These are phyloP conservation scores for Willisornis vidua DNA, from an alignment of 2,113 vertebrate species.

Conservation along the genomic window DNA sequence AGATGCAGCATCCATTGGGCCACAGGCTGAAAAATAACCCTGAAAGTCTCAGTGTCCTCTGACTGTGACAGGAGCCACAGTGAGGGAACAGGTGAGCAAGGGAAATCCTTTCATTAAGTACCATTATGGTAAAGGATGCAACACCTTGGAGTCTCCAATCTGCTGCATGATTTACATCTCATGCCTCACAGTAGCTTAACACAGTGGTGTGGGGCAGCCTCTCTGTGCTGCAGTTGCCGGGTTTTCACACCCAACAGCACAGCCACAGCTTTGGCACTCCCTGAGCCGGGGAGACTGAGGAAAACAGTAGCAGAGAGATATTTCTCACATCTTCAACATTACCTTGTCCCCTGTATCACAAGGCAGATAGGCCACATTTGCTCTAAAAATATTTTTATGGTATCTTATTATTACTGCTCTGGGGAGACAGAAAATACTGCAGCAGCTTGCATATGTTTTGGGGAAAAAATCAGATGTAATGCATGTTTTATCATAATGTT, in stretches of 20 bases:
- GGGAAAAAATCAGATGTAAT: background rate
- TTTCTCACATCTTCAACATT: background rate
- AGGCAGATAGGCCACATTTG: background rate
- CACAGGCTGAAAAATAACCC: background rate
- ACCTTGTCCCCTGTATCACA: background rate
- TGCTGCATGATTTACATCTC: background rate
- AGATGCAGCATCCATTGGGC: background rate
- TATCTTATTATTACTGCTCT: background rate
- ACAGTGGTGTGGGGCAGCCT: fast-evolving
- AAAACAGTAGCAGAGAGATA: background rate
- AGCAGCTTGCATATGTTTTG: background rate
- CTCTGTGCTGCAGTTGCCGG: background rate
- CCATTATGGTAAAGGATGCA: background rate
- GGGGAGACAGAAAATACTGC: background rate
- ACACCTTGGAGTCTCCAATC: background rate
- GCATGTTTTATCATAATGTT: background rate
- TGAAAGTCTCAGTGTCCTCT: background rate
- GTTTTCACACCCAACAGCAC: background rate
- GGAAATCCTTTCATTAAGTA: background rate
- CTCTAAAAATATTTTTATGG: background rate
- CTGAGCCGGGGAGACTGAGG: background rate
- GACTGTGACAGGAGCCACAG: background rate
- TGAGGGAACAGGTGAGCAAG: fast-evolving
- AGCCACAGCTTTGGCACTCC: background rate
- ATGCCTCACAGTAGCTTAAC: background rate